These are phyloP conservation scores for Steatocranus sp. DNA, from an alignment of 2,797 vertebrate genomes.

Conservation along the genomic window DNA sequence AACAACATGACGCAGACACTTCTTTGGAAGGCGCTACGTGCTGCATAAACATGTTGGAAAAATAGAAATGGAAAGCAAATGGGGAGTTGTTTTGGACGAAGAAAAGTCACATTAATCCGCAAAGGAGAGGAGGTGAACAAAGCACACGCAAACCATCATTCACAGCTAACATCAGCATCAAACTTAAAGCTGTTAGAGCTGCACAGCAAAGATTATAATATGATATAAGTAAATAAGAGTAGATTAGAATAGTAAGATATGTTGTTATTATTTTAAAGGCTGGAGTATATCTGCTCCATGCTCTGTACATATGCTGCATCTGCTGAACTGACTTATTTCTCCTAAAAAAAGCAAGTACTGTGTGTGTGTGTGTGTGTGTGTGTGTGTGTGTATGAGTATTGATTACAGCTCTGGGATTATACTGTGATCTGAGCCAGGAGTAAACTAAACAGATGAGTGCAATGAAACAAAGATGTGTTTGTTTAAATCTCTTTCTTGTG, in stretches of 20 bases:
- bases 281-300: not conserved
- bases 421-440: constrained; percentile 11
- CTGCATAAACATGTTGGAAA: not conserved
- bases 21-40: not conserved
- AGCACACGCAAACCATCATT: not conserved
- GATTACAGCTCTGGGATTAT: not conserved
- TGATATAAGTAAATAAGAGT: not conserved
- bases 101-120: not conserved
- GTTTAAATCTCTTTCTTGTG: constrained; percentile 12
- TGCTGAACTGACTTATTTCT: not conserved
- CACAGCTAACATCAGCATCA: not conserved
- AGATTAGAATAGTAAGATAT: not conserved
- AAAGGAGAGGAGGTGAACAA: not conserved
- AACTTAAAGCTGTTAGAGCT: not conserved
- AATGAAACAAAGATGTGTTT: constrained; percentile 42
- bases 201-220: not conserved
- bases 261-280: not conserved
- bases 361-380: not conserved
- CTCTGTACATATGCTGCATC: not conserved
- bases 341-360: not conserved
- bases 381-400: not conserved
- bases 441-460: constrained; percentile 12
- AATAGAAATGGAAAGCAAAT: not conserved
- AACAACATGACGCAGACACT: not conserved
- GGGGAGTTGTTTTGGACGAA: not conserved